Evolutionary conservation across 2,113 vertebrate species (phyloP).

Genomic region (Hiodon alosoides): DNA sequence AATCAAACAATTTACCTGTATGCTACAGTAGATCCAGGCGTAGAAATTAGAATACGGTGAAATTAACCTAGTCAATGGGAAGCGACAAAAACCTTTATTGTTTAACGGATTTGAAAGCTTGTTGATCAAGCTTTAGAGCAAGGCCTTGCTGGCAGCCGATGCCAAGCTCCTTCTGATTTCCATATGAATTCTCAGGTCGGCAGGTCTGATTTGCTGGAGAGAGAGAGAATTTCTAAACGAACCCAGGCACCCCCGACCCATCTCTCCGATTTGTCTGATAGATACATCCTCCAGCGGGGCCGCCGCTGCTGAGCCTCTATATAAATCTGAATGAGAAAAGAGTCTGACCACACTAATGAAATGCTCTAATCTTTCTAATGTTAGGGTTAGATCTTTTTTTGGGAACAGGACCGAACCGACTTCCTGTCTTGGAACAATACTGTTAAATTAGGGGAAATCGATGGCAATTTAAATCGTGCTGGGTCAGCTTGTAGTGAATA

Average conservation of each 20-base stretch:
- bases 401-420: conserved; percentile 40
- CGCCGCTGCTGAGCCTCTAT: background rate
- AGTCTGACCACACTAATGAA: conserved; percentile 36
- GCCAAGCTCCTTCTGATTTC: too few species aligned
- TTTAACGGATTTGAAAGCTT: too few species aligned
- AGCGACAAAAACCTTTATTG: too few species aligned
- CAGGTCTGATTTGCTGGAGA: background rate
- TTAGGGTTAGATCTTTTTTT: conserved; percentile 35
- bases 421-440: conserved; percentile 43
- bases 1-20: too few species aligned
- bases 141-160: too few species aligned
- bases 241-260: background rate
- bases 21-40: too few species aligned
- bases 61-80: too few species aligned
- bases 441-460: conserved; percentile 40
- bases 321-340: conserved; percentile 12
- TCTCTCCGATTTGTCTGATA: background rate
- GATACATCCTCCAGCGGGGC: conserved; percentile 29
- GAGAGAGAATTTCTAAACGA: background rate
- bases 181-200: too few species aligned
- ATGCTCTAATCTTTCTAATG: conserved; percentile 39
- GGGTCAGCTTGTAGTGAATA: background rate
- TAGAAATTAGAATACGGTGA: too few species aligned
- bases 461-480: conserved; percentile 32
- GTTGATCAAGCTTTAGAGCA: too few species aligned